Conservation (phyloP, 2,797 vertebrate genomes). For the Hippoglossus hippoglossus region DNA sequence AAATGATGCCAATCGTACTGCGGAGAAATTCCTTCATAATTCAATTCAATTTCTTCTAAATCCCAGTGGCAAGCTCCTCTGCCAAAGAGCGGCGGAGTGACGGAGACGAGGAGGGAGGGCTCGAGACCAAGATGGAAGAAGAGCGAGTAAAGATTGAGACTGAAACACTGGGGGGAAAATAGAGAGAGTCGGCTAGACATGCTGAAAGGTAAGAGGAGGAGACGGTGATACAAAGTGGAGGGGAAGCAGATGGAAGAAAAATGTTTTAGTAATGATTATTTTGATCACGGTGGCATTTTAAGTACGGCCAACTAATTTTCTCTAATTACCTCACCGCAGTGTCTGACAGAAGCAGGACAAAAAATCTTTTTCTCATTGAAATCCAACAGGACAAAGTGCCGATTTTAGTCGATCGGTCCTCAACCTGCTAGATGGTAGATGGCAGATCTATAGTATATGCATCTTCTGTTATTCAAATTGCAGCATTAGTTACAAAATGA, state of each 20-base stretch:
- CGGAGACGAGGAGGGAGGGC: constrained; percentile 74
- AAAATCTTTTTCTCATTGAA: constrained; percentile 19
- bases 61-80: constrained; percentile 83
- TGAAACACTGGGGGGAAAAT: constrained; percentile 68
- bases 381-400: constrained; percentile 23
- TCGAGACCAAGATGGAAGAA: constrained; percentile 68
- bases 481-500: constrained; percentile 39
- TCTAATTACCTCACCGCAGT: constrained; percentile 50
- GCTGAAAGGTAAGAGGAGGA: constrained; percentile 61
- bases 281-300: constrained; percentile 62
- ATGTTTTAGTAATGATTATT: constrained; percentile 54
- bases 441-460: neutral
- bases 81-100: constrained; percentile 73
- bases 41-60: constrained; percentile 89
- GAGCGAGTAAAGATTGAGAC: constrained; percentile 68
- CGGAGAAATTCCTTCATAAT: constrained; percentile 88
- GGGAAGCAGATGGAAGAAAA: constrained; percentile 37
- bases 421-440: too few relatives aligned
- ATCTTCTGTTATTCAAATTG: constrained; percentile 20
- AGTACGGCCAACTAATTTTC: constrained; percentile 54
- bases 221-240: constrained; percentile 40
- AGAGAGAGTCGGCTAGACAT: constrained; percentile 49
- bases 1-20: constrained; percentile 88
- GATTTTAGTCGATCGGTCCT: constrained; percentile 5
- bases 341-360: constrained; percentile 25